These are phyloP conservation scores for Cyprinodon variegatus DNA, from an alignment of 2,113 vertebrate species.

Conservation along the genomic window DNA sequence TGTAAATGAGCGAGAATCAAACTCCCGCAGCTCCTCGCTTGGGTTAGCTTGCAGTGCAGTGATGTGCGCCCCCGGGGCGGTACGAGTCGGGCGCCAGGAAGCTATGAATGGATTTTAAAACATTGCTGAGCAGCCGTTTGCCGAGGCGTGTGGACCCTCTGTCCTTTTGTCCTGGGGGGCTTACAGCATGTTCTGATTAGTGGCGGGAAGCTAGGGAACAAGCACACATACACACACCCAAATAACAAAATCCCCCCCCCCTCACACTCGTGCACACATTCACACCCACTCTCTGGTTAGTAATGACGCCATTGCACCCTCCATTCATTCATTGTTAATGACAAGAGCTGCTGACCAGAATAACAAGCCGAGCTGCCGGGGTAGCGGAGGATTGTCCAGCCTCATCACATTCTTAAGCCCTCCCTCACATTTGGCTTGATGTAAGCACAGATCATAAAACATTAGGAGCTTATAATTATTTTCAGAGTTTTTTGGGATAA, in stretches of 20 bases:
- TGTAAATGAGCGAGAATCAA: slow-evolving; percentile 33
- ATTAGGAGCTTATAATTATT: slow-evolving; percentile 11
- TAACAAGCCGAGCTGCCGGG: slow-evolving; percentile 74
- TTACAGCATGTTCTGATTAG: slow-evolving; percentile 74
- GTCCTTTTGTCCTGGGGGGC: slow-evolving; percentile 78
- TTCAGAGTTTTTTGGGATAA: background rate
- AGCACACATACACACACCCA: background rate
- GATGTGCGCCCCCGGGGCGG: slow-evolving; percentile 22
- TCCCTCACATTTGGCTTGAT: slow-evolving; percentile 36
- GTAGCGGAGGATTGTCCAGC: slow-evolving; percentile 71
- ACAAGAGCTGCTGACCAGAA: slow-evolving; percentile 83
- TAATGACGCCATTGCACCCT: slow-evolving; percentile 67
- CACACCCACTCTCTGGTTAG: slow-evolving; percentile 58
- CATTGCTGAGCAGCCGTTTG: slow-evolving; percentile 70
- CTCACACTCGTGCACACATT: slow-evolving; percentile 28
- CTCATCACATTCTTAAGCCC: slow-evolving; percentile 84
- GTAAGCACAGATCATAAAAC: slow-evolving; percentile 43
- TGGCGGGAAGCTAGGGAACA: slow-evolving; percentile 78
- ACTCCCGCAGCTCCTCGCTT: slow-evolving; percentile 15
- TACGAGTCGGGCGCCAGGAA: slow-evolving; percentile 52
- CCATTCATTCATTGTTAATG: slow-evolving; percentile 80
- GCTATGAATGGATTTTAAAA: slow-evolving; percentile 68
- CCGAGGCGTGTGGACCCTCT: slow-evolving; percentile 62
- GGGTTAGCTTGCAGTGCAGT: background rate
- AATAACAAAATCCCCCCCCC: background rate